These are phyloP conservation scores for Pollenia angustigena DNA, from an alignment of 2,888 invertebrate genomes.

Conservation along the genomic window DNA sequence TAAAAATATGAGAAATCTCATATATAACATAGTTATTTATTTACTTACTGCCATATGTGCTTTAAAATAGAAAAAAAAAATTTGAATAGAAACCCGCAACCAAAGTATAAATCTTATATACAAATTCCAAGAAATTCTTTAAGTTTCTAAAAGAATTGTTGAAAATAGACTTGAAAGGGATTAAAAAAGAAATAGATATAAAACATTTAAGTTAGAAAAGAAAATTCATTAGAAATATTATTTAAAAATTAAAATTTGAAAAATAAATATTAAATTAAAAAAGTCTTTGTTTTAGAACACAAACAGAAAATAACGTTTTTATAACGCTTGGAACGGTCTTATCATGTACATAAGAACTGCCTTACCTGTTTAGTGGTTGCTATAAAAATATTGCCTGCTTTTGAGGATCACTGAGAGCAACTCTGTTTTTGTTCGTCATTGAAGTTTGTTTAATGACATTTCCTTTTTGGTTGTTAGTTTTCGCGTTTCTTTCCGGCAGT, in stretches of 20 bases:
- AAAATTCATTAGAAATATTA: background rate
- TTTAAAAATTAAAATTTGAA: background rate
- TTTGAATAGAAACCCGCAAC: background rate
- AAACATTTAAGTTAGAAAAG: too few species aligned
- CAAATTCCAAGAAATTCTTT: background rate
- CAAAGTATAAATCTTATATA: background rate
- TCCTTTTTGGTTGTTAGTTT: constrained; percentile 27
- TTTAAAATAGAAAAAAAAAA: background rate
- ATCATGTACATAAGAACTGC: background rate
- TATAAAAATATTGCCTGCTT: constrained; percentile 4
- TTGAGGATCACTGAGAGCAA: background rate
- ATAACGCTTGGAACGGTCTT: background rate
- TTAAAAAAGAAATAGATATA: background rate
- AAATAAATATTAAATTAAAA: too few species aligned
- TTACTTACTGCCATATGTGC: constrained; percentile 40
- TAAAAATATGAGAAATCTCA: constrained; percentile 20
- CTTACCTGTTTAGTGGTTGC: background rate
- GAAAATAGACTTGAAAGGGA: background rate
- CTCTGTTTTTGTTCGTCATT: background rate
- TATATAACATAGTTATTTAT: constrained; percentile 41
- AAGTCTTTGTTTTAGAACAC: too few species aligned
- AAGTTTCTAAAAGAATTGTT: background rate
- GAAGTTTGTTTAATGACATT: background rate
- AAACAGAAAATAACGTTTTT: too few species aligned
- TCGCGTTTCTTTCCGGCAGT: background rate